Evolutionary conservation across 2,888 invertebrate species (phyloP).

Genomic region (Gortyna flavago): DNA sequence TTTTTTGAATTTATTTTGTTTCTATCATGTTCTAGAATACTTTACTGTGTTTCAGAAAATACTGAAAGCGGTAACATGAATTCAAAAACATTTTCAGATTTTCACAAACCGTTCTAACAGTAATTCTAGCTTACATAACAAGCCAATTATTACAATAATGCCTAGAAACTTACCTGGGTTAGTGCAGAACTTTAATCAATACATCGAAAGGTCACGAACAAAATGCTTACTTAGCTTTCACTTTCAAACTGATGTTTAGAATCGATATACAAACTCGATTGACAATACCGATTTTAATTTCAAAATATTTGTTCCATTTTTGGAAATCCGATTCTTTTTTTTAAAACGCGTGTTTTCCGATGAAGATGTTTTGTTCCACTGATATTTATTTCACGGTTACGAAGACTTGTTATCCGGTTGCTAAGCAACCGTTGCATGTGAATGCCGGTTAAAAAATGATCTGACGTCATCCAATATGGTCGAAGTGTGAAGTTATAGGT

Average conservation of each 20-base stretch:
- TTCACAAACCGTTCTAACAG: not conserved
- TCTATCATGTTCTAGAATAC: too few species aligned
- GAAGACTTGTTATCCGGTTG: slow-evolving; percentile 82
- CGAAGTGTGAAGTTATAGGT: slow-evolving; percentile 25
- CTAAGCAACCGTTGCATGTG: slow-evolving; percentile 74
- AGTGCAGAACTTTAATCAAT: slow-evolving; percentile 58
- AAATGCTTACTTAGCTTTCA: slow-evolving; percentile 61
- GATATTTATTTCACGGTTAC: slow-evolving; percentile 62
- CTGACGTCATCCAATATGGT: slow-evolving; percentile 45
- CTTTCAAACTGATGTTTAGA: slow-evolving; percentile 60
- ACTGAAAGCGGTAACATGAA: not conserved
- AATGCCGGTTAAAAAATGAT: slow-evolving; percentile 38
- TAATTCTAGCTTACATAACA: slow-evolving; percentile 42
- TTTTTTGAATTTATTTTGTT: too few species aligned
- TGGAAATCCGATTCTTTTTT: slow-evolving; percentile 45
- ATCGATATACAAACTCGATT: slow-evolving; percentile 15
- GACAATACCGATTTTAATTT: not conserved
- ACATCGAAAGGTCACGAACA: slow-evolving; percentile 76
- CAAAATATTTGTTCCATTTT: slow-evolving; percentile 15
- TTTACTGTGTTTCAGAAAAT: too few species aligned
- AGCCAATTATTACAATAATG: slow-evolving; percentile 15
- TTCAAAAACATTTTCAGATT: not conserved
- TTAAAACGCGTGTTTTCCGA: slow-evolving; percentile 71
- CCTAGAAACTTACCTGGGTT: slow-evolving; percentile 59
- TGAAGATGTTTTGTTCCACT: slow-evolving; percentile 70